Percentiles rank a stretch among this genome's conserved stretches.
Evolutionary conservation across 2,797 vertebrate species (phyloP).

Genomic region (Enoplosus armatus): DNA sequence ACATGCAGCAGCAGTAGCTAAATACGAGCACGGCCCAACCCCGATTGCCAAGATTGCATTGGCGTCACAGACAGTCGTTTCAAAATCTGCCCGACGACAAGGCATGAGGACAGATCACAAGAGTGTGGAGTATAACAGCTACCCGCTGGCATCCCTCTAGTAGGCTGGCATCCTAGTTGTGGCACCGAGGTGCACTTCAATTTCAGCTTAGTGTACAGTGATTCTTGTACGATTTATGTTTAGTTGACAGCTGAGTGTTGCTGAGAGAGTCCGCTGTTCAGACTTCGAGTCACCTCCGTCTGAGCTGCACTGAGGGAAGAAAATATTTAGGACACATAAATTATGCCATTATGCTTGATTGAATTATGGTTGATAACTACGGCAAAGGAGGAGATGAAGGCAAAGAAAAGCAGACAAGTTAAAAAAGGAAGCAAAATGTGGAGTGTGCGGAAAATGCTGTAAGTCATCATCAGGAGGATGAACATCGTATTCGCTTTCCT

Average conservation of each 20-base stretch:
- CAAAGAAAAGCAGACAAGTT: background rate
- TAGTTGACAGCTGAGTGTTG: slow-evolving; percentile 74
- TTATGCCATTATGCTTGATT: slow-evolving; percentile 3
- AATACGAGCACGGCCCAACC: slow-evolving; percentile 72
- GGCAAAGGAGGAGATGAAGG: background rate
- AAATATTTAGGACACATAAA: background rate
- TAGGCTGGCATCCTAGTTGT: slow-evolving; percentile 71
- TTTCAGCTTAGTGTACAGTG: slow-evolving; percentile 72
- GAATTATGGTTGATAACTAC: background rate
- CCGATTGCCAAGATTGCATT: slow-evolving; percentile 72
- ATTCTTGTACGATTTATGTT: slow-evolving; percentile 78
- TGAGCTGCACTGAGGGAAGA: slow-evolving; percentile 1
- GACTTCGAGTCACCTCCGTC: slow-evolving; percentile 33
- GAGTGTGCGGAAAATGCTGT: background rate
- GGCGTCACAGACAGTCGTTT: slow-evolving; percentile 68
- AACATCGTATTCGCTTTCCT: background rate
- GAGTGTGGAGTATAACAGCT: slow-evolving; percentile 72
- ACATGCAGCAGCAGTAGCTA: slow-evolving; percentile 81
- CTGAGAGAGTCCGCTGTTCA: slow-evolving; percentile 41
- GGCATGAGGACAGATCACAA: slow-evolving; percentile 66
- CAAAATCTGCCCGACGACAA: slow-evolving; percentile 80
- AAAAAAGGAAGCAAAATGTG: background rate
- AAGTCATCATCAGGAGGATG: background rate
- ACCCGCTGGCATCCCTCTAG: slow-evolving; percentile 73
- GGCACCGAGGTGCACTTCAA: slow-evolving; percentile 71